Percentiles rank a stretch among this genome's conserved stretches.
phyloP scores from a whole-genome alignment of 2,113 vertebrate species.

The Paradisaea rubra region DNA sequence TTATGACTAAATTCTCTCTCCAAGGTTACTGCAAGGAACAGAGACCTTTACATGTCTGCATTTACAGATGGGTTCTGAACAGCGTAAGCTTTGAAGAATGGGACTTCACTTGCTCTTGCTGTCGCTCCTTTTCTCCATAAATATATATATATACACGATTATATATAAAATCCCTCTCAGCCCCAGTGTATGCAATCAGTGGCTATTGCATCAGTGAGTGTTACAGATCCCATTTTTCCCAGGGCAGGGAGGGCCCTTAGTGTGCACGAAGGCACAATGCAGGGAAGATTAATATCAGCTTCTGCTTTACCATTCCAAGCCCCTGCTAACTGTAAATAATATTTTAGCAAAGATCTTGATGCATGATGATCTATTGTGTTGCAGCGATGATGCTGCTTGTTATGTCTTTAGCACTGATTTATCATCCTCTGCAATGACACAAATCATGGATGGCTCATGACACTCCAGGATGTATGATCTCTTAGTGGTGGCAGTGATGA shows the following conservation, averaged over 20 bases:
- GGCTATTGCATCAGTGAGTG: conserved; percentile 53
- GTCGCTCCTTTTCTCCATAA: neutral
- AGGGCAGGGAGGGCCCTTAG: conserved; percentile 21
- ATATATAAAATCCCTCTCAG: conserved; percentile 43
- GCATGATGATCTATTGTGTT: conserved; percentile 71
- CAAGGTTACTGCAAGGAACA: neutral
- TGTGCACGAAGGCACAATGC: conserved; percentile 17
- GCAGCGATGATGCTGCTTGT: conserved; percentile 65
- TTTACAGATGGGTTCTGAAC: conserved; percentile 15
- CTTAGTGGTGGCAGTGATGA: conserved; percentile 57
- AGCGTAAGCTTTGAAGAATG: conserved; percentile 16
- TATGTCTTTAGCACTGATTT: conserved; percentile 70
- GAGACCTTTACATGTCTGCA: neutral
- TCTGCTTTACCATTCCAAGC: conserved; percentile 57
- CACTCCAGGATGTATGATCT: conserved; percentile 65
- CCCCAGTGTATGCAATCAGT: conserved; percentile 13
- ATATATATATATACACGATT: neutral
- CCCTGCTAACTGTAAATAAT: conserved; percentile 71
- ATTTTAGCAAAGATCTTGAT: conserved; percentile 68
- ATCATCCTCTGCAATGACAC: conserved; percentile 72
- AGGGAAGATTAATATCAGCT: conserved; percentile 68
- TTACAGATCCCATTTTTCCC: conserved; percentile 15
- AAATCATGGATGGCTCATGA: conserved; percentile 66
- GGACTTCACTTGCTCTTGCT: neutral
- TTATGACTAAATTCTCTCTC: neutral